A percentile compares a stretch with the other conserved stretches of the same genome.
Conservation (phyloP, 2,888 invertebrate genomes). For the Nemotelus pantherinus region DNA sequence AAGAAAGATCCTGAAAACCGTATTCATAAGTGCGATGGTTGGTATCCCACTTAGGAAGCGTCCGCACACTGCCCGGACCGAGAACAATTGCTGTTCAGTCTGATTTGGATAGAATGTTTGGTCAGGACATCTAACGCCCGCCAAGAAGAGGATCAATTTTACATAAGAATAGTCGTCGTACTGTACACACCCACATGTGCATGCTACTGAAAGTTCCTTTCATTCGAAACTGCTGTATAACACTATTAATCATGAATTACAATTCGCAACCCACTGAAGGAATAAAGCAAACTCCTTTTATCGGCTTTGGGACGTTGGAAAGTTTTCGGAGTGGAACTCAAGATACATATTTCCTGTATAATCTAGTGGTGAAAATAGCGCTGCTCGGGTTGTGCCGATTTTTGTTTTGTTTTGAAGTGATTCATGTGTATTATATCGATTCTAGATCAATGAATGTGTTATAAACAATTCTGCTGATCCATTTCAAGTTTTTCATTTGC, state of each 20-base stretch:
- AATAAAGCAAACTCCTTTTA: conserved; percentile 35
- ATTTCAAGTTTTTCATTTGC: too few relatives aligned
- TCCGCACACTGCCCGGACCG: not conserved
- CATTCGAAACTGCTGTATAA: conserved; percentile 25
- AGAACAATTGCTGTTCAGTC: conserved; percentile 13
- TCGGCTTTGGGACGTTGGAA: conserved; percentile 39
- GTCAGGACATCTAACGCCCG: conserved; percentile 1
- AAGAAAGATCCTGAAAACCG: too few relatives aligned
- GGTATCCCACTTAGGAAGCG: not conserved
- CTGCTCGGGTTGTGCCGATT: too few relatives aligned
- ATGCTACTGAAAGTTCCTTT: conserved; percentile 16
- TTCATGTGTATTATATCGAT: too few relatives aligned
- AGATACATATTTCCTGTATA: not conserved
- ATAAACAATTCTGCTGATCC: too few relatives aligned
- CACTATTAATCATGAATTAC: conserved; percentile 45
- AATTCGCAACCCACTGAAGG: conserved; percentile 31
- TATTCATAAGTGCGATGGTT: too few relatives aligned
- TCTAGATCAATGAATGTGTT: too few relatives aligned
- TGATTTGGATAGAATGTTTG: conserved; percentile 1
- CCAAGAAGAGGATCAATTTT: not conserved
- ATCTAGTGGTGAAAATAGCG: too few relatives aligned
- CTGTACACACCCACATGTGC: not conserved
- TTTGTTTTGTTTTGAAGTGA: too few relatives aligned
- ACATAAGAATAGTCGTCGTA: conserved; percentile 19
- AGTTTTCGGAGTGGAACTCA: conserved; percentile 38